Percentiles rank a stretch among this genome's conserved stretches.
Conservation (phyloP, 2,888 invertebrate genomes). For the Caenorhabditis sp. region DNA sequence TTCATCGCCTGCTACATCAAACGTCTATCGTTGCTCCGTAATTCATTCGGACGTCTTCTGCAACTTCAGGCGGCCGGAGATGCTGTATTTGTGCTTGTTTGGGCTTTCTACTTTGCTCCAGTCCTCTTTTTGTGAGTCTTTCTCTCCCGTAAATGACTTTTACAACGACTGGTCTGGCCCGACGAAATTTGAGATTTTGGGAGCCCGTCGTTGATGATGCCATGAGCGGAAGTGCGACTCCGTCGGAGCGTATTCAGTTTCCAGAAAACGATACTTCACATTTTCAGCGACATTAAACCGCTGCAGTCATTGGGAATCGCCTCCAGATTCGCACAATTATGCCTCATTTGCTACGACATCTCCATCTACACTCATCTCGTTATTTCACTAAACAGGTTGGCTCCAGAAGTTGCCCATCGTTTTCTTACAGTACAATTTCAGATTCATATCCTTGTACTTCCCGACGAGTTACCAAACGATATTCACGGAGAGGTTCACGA, state of each 20-base stretch:
- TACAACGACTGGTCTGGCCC: constrained; percentile 6
- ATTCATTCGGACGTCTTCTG: constrained; percentile 66
- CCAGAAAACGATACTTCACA: constrained; percentile 46
- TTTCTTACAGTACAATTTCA: no score
- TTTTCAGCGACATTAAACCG: constrained; percentile 60
- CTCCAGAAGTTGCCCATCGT: not conserved
- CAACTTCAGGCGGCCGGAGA: constrained; percentile 65
- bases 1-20: constrained; percentile 64
- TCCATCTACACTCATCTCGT: constrained; percentile 67
- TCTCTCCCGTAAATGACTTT: constrained; percentile 28
- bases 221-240: constrained; percentile 44
- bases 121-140: constrained; percentile 66
- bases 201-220: constrained; percentile 33
- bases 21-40: constrained; percentile 59
- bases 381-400: constrained; percentile 65
- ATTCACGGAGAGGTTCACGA: constrained; percentile 65
- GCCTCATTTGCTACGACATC: constrained; percentile 68
- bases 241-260: constrained; percentile 46
- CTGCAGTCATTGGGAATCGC: constrained; percentile 59
- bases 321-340: constrained; percentile 59
- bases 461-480: constrained; percentile 63
- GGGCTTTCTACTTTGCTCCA: constrained; percentile 70
- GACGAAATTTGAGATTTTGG: constrained; percentile 44
- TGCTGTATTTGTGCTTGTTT: constrained; percentile 59
- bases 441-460: constrained; percentile 69